Evolutionary conservation across 2,113 vertebrate species (phyloP), one percentile per base, ranked within the genome.

Genomic region (Syrrhaptes paradoxus): DNA sequence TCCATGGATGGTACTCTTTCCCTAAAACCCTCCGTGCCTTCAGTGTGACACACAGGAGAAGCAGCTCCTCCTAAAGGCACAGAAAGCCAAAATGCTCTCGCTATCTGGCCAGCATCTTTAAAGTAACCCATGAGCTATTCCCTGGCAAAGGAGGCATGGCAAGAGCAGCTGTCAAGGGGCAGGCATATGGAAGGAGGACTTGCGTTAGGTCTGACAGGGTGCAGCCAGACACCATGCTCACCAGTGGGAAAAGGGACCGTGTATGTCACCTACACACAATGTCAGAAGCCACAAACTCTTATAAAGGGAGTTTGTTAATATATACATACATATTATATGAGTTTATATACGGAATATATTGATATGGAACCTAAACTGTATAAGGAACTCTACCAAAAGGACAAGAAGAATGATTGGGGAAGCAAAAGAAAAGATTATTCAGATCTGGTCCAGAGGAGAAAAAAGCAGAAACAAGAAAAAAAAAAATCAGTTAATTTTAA

Each of bases 191-290:
- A 22, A 66, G 16, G 18, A 62, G 9, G 45, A 17, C 9, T 31
- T 11, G 1, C 12, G 52, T 52, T 19, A 87, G 32, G 41, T 85
- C 55, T 57, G 51, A 71, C 49, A 61, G 22, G 51, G 18, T 78
- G 41, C 41, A 61, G 24, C 13, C 29, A 24, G 22, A 52, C 32
- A 61, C 10, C 21, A 17, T 13, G 31, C 20, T 38, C 4, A 3
- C 18, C 41, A 48, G 20, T 22, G 17, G 51, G 24, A 61, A 74
- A 75, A 66, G 22, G 22, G 36, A 70, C 6, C 10, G 5, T 2
- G 1, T 31, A 17, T 0, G 3, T 19, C 54, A 61, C 21, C 32
- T 38, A 49, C 6, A 6, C 65, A 16, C 18, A 41, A n/a, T 18
- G 29, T 46, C 49, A 78, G 54, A 87, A 79, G 29, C 24, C 71